A percentile compares a stretch with the other conserved stretches of the same genome.
These are phyloP conservation scores for Calameuta idolon DNA, from an alignment of 2,888 invertebrate genomes.

Conservation along the genomic window DNA sequence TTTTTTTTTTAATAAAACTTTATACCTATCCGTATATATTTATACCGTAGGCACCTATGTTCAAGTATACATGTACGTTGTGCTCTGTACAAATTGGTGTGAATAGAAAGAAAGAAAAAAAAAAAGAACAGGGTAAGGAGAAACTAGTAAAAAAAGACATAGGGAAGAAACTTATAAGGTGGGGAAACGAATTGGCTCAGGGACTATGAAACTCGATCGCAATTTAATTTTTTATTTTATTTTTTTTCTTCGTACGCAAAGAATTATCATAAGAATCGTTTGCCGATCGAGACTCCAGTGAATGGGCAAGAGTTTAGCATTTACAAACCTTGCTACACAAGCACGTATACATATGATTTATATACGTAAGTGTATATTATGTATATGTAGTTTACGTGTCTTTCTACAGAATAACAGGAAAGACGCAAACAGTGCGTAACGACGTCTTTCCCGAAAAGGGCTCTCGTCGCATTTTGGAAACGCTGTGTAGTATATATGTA, in stretches of 20 bases:
- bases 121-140: constrained; percentile 2
- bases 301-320: constrained; percentile 48
- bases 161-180: neutral
- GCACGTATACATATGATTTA: neutral
- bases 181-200: neutral
- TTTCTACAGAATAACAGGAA: neutral
- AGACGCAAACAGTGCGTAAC: neutral
- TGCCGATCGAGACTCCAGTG: neutral
- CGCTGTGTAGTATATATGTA: neutral
- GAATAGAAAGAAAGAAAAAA: constrained; percentile 36
- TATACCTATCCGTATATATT: neutral
- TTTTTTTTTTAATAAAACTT: constrained; percentile 11
- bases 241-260: neutral
- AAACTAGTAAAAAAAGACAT: constrained; percentile 17
- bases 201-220: neutral
- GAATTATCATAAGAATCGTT: neutral
- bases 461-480: neutral
- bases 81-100: constrained; percentile 47
- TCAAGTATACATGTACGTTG: constrained; percentile 26
- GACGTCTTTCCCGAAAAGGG: neutral
- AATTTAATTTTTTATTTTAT: neutral
- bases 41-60: neutral
- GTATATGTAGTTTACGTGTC: neutral
- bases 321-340: constrained; percentile 48
- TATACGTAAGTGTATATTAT: constrained; percentile 8